These are phyloP conservation scores for Myiopsitta monachus DNA, from an alignment of 2,113 vertebrate species.

Conservation along the genomic window DNA sequence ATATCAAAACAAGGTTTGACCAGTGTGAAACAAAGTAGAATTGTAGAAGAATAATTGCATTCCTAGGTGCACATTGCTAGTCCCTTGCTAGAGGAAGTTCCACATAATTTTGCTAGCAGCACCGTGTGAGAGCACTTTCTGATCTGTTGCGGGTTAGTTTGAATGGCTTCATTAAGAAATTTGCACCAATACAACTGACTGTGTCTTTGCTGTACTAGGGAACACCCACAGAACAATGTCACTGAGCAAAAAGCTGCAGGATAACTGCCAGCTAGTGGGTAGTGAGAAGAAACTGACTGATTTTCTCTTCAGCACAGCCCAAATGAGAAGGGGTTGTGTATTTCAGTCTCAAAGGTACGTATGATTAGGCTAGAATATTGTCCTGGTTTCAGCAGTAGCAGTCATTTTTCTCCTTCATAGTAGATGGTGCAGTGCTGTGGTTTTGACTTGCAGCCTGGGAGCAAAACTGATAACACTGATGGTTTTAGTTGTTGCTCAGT, in stretches of 20 bases:
- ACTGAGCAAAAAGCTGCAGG: background rate
- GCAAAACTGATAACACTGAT: background rate
- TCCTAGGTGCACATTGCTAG: background rate
- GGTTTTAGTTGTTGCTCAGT: background rate
- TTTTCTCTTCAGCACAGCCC: background rate
- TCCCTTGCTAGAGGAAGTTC: background rate
- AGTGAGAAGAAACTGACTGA: background rate
- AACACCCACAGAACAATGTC: background rate
- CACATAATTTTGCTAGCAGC: background rate
- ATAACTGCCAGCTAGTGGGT: constrained; percentile 1
- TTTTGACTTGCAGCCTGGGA: background rate
- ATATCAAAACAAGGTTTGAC: background rate
- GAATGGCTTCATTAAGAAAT: background rate
- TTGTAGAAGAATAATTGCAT: background rate
- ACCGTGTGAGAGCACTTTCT: background rate
- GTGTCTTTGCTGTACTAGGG: background rate
- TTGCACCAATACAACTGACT: background rate
- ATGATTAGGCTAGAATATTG: background rate
- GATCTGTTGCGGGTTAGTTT: background rate
- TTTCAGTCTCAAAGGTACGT: background rate
- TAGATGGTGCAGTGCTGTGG: background rate
- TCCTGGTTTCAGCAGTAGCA: background rate
- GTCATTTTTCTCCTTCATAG: background rate
- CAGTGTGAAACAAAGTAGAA: background rate
- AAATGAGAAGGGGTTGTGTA: background rate